These are phyloP conservation scores for Pectinophora gossypiella DNA, from an alignment of 1,140 invertebrate genomes.

Conservation along the genomic window DNA sequence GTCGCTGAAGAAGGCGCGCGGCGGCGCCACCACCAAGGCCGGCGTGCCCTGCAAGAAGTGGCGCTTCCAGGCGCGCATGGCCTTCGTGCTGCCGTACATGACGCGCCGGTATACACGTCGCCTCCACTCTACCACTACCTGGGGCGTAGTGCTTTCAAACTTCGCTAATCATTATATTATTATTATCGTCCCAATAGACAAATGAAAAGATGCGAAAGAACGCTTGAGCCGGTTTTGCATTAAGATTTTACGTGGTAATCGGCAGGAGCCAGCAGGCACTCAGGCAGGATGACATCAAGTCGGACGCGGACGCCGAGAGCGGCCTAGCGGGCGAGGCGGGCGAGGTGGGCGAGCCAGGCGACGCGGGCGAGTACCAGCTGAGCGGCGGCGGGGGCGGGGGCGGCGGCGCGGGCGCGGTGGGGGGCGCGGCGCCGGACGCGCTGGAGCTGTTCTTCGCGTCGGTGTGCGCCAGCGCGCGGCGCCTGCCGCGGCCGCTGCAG, in stretches of 20 bases:
- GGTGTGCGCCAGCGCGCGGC: constrained; percentile 56
- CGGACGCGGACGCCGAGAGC: constrained; percentile 41
- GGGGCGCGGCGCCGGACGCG: constrained; percentile 19
- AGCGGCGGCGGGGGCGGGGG: constrained; percentile 34
- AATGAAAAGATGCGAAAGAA: too few species aligned
- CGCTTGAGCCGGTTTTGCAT: too few species aligned
- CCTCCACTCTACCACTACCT: neutral
- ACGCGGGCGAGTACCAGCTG: neutral
- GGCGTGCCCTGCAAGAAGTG: constrained; percentile 57
- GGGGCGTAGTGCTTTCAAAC: neutral
- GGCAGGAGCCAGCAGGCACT: neutral
- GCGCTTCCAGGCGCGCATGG: constrained; percentile 56
- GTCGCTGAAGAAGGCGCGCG: constrained; percentile 46
- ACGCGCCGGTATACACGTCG: constrained; percentile 34
- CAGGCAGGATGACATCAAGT: constrained; percentile 29
- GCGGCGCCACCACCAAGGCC: constrained; percentile 43
- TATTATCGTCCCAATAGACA: too few species aligned
- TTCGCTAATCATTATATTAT: neutral
- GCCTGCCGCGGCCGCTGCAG: constrained; percentile 44
- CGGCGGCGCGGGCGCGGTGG: neutral
- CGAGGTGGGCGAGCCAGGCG: constrained; percentile 35
- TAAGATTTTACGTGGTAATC: too few species aligned
- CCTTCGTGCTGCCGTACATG: constrained; percentile 59
- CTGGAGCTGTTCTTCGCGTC: constrained; percentile 63
- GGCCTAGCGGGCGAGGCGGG: constrained; percentile 35